These are phyloP conservation scores for Malurus melanocephalus DNA, from an alignment of 2,113 vertebrate genomes.

Conservation along the genomic window DNA sequence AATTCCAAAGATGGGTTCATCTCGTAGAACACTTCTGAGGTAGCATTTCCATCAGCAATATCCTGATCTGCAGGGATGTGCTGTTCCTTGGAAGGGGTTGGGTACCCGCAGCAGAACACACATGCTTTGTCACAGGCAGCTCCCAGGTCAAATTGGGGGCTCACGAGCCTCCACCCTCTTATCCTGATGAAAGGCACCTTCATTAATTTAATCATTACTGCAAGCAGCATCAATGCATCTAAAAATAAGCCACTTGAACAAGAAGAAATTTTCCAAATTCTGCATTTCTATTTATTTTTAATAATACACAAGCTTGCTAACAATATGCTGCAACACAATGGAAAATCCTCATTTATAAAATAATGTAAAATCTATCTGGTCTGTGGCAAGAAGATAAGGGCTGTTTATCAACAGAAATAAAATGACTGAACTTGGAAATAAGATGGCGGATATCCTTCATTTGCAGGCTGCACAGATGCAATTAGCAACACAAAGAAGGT, in stretches of 20 bases:
- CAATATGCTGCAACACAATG: conserved; percentile 1
- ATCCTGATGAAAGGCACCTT: background rate
- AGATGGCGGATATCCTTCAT: conserved; percentile 28
- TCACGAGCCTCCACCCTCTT: background rate
- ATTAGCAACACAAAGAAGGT: conserved; percentile 53
- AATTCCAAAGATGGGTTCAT: fast-evolving
- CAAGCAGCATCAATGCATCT: background rate
- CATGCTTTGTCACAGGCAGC: background rate
- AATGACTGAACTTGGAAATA: conserved; percentile 42
- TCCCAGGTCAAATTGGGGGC: background rate
- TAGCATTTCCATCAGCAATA: background rate
- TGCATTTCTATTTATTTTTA: background rate
- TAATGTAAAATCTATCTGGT: conserved; percentile 33
- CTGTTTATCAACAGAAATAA: conserved; percentile 50
- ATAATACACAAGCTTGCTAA: conserved; percentile 3
- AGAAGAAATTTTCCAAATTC: background rate
- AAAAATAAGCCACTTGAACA: background rate
- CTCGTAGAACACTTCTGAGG: background rate
- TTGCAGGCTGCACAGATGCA: conserved; percentile 42
- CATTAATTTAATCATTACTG: background rate
- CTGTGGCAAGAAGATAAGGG: conserved; percentile 47
- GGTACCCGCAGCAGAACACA: background rate
- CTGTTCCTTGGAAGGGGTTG: background rate
- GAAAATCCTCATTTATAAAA: conserved; percentile 9
- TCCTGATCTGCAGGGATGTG: fast-evolving